phyloP scores from a whole-genome alignment of 1,140 invertebrate species.

The Lethrus apterus region DNA sequence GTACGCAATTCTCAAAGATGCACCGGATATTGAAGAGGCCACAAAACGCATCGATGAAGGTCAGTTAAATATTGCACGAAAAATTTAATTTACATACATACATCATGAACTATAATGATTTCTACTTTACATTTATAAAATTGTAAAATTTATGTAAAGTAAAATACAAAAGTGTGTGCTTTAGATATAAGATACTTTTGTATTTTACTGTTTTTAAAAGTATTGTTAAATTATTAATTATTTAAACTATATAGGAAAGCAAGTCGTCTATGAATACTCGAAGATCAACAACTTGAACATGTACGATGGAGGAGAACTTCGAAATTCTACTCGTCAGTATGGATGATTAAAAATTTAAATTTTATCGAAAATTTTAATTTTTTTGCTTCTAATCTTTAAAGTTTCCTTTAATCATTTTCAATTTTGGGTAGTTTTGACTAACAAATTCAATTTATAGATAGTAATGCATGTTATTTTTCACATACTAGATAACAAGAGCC shows the following conservation, averaged over 20 bases:
- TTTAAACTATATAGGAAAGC: constrained; percentile 39
- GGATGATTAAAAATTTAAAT: constrained; percentile 51
- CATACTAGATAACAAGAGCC: constrained; percentile 36
- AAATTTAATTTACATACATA: neutral
- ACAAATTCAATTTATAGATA: constrained; percentile 13
- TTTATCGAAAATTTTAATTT: constrained; percentile 22
- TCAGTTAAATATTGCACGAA: constrained; percentile 38
- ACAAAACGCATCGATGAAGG: constrained; percentile 62
- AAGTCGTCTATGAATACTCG: constrained; percentile 58
- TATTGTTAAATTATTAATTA: neutral
- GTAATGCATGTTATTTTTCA: constrained; percentile 30
- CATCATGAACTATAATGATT: too few species aligned
- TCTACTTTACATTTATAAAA: too few species aligned
- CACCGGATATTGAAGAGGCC: constrained; percentile 60
- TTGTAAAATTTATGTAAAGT: neutral
- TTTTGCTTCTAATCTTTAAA: constrained; percentile 12
- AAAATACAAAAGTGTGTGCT: neutral
- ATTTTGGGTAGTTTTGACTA: neutral
- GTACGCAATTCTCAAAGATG: constrained; percentile 63
- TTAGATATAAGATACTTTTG: neutral
- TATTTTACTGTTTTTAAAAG: neutral
- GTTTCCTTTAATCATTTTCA: constrained; percentile 15
- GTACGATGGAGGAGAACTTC: constrained; percentile 58
- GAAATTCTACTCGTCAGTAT: constrained; percentile 62
- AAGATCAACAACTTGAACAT: constrained; percentile 61